A percentile compares a stretch with the other conserved stretches of the same genome.
These are phyloP conservation scores for Rhyacophila evoluta DNA, from an alignment of 2,888 invertebrate species.

Conservation along the genomic window DNA sequence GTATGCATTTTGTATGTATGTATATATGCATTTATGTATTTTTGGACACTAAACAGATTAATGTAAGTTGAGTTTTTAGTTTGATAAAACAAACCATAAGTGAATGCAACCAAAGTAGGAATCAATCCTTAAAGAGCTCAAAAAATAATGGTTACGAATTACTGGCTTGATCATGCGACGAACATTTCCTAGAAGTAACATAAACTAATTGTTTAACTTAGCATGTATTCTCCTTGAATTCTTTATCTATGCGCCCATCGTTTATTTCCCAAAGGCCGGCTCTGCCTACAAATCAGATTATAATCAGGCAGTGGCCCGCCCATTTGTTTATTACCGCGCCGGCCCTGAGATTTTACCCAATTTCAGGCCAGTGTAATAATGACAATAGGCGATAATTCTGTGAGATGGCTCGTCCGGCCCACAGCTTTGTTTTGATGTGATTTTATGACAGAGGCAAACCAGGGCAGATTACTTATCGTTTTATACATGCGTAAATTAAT, in stretches of 20 bases:
- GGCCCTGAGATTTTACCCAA: constrained; percentile 24
- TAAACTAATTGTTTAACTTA: not conserved
- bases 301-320: constrained; percentile 1
- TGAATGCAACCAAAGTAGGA: no score
- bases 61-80: no score
- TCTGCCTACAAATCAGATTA: constrained; percentile 22
- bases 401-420: constrained; percentile 7
- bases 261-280: constrained; percentile 5
- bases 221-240: not conserved
- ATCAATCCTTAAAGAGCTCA: no score
- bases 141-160: no score
- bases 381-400: constrained; percentile 16
- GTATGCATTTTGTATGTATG: no score
- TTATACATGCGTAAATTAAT: no score
- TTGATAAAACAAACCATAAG: no score
- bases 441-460: not conserved
- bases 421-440: not conserved
- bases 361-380: constrained; percentile 14
- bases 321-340: constrained; percentile 12
- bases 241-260: not conserved
- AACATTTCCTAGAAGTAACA: no score
- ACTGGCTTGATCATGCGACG: no score
- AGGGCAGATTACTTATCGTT: no score
- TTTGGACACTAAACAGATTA: no score
- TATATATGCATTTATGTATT: no score